Evolutionary conservation across 1,140 invertebrate species (phyloP), one percentile per base, ranked within the genome.

Genomic region (Drosophila tristis): DNA sequence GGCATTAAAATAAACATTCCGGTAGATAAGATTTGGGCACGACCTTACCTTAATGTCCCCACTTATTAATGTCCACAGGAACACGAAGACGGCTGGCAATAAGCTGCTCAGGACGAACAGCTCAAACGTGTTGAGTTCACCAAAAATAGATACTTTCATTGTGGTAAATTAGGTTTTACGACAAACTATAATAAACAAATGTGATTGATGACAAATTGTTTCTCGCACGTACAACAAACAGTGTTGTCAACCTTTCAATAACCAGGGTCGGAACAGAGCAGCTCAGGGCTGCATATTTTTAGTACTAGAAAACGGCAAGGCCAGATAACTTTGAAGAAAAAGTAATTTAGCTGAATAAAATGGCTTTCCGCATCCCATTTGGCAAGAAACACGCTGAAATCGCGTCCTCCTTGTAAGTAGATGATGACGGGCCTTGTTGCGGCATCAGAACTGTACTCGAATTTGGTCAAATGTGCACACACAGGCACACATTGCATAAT

Each of bases 391-490:
- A 92, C 60, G 90, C 78, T 63, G 85, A 92, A 68, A 74, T 91
- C 11, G 78, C 77, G 39, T 92, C 93, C 90, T 92, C 95, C 94
- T 90, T 96, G 91, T 92, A 84, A 91, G 91, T 91, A 66, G n/a
- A 31, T 5, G 11, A n/a, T 13, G 3, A 1, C 5, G 2, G 2
- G 6, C 6, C 42, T 49, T 13, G 8, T 20, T 11, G 6, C 8
- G n/a, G 0, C 16, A 57, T 7, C n/a, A 35, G 16, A 39, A 23
- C 15, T 23, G 0, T 11, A 13, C 2, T 5, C 2, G 2, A 9
- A 11, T 43, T 3, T 6, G 5, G 13, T 4, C 16, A 2, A 2
- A 43, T 8, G 15, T 25, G n/a, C n/a, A 20, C 11, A 13, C 4
- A 39, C 25, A 20, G 6, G 7, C 16, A 7, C 16, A 7, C 68